Conservation (phyloP, 2,797 vertebrate species). For the Smutsia temminckii region DNA sequence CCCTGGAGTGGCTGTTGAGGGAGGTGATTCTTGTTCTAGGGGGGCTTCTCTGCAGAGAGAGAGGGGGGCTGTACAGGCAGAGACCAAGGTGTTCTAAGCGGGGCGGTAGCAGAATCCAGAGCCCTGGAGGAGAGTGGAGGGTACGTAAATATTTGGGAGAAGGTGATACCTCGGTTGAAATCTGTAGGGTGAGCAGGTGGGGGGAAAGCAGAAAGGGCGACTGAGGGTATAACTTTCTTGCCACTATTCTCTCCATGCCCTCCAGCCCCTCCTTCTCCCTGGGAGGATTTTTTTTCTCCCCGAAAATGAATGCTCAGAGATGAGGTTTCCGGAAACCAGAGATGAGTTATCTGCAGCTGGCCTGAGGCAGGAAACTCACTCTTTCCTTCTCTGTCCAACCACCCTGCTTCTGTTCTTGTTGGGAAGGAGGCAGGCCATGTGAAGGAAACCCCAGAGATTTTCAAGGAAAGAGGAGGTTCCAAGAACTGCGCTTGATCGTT, state of each 20-base stretch:
- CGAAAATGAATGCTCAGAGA: conserved; percentile 43
- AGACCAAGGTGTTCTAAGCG: background rate
- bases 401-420: background rate
- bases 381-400: conserved; percentile 55
- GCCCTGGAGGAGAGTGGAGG: accelerated
- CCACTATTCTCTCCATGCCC: background rate
- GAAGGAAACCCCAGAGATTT: conserved; percentile 59
- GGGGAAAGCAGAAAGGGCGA: background rate
- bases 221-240: background rate
- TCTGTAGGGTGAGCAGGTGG: background rate
- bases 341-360: conserved; percentile 18
- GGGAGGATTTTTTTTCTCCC: background rate
- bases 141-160: background rate
- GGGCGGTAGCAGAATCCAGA: background rate
- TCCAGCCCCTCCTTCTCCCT: background rate
- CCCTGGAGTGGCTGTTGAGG: background rate
- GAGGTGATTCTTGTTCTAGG: background rate
- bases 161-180: background rate
- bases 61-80: no score
- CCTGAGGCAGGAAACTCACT: conserved; percentile 43
- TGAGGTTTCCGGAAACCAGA: conserved; percentile 55
- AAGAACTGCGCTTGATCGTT: background rate
- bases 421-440: background rate
- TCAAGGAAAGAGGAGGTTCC: conserved; percentile 49
- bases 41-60: background rate